Conservation (phyloP, 2,797 vertebrate genomes). For the Schizothorax lantsangensis region DNA sequence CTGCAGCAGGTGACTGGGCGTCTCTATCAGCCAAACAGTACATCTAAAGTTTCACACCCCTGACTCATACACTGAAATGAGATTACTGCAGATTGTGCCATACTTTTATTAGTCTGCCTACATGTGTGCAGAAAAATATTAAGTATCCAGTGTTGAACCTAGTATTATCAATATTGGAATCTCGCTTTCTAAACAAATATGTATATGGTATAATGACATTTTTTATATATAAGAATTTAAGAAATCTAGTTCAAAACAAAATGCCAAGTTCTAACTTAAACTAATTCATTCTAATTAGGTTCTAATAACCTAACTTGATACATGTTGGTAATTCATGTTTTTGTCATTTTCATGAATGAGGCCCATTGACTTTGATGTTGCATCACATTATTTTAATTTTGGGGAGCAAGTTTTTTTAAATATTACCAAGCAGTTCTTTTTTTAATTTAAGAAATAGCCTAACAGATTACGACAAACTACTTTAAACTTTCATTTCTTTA, state of each 20-base stretch:
- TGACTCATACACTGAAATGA: conserved; percentile 18
- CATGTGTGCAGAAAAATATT: not conserved
- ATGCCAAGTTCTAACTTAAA: not conserved
- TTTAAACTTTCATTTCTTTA: not conserved
- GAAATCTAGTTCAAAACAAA: not conserved
- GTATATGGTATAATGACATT: not conserved
- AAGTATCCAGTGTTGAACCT: not conserved
- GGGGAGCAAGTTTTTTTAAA: not conserved
- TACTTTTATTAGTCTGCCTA: not conserved
- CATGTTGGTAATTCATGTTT: not conserved
- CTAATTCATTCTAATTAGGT: no score
- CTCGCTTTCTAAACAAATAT: not conserved
- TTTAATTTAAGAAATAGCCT: not conserved
- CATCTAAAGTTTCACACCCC: conserved; percentile 31
- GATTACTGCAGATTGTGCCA: conserved; percentile 14
- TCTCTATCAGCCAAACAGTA: not conserved
- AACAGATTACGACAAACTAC: not conserved
- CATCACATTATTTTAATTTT: not conserved
- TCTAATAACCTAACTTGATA: not conserved
- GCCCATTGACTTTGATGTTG: no score
- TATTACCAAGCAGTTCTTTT: not conserved
- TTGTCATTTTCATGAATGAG: no score
- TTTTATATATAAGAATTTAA: no score
- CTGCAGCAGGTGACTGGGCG: conserved; percentile 47
- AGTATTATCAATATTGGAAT: not conserved